Evolutionary conservation across 2,888 invertebrate species (phyloP).

Genomic region (Agonopterix alstromeriana): DNA sequence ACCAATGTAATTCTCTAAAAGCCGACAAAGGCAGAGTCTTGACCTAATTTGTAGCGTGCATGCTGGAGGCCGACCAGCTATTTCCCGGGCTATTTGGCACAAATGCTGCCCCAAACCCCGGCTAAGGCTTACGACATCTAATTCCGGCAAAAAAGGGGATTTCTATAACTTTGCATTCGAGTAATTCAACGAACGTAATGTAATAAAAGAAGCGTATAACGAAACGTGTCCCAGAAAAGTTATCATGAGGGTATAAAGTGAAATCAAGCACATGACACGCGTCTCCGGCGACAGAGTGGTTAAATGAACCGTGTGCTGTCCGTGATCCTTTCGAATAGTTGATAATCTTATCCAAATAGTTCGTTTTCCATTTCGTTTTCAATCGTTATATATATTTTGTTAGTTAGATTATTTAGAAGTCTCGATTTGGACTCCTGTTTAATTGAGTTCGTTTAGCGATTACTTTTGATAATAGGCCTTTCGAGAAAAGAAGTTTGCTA

Average conservation of each 20-base stretch:
- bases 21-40: slow-evolving; percentile 38
- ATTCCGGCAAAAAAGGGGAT: slow-evolving; percentile 40
- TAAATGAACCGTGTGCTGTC: slow-evolving; percentile 30
- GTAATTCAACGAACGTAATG: not conserved
- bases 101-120: slow-evolving; percentile 35
- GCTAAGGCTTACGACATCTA: slow-evolving; percentile 39
- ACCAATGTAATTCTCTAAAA: slow-evolving; percentile 31
- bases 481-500: too few species aligned
- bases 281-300: slow-evolving; percentile 18
- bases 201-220: not conserved
- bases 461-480: too few species aligned
- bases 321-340: slow-evolving; percentile 13
- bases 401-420: too few species aligned
- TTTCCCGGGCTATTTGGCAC: slow-evolving; percentile 50
- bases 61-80: slow-evolving; percentile 30
- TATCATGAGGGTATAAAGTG: slow-evolving; percentile 8
- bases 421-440: too few species aligned
- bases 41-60: slow-evolving; percentile 49
- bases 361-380: too few species aligned
- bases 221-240: slow-evolving; percentile 2
- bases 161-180: slow-evolving; percentile 28
- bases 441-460: too few species aligned
- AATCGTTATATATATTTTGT: too few species aligned
- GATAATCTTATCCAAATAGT: not conserved
- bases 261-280: slow-evolving; percentile 23